Evolutionary conservation across 2,888 invertebrate species (phyloP), one percentile per base, ranked within the genome.

Genomic region (Agonum fuliginosum): DNA sequence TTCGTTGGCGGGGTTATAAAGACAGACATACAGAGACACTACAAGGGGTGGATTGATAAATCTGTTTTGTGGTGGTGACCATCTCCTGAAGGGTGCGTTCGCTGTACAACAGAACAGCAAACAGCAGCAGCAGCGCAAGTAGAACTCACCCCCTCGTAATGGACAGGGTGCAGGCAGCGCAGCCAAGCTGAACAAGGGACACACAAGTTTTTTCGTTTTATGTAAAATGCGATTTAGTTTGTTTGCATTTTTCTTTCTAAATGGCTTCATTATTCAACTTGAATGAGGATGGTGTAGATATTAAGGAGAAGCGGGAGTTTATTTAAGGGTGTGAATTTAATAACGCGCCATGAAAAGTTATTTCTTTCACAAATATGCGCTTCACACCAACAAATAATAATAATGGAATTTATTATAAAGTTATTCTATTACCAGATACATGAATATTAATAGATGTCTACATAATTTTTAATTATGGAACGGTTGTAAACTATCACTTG

Each of bases 51-150:
- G 82, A 82, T 84, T 86, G 86, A 86, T 86, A 86, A 86, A 86
- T 87, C 86, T 86, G 86, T 86, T 86, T 77, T 84, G 86, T 81
- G 84, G 85, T 84, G 83, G 85, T 84, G 84, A 84, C 83, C 84
- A 83, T 83, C 84, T 83, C 46, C 14, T 81, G 79, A 81, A 83
- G 84, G 81, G 74, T 74, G 71, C 14, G 46, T 46, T 20, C 30
- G 14, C 62, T 41, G 69, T 34, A 37, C 19, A 6, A 19, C 67
- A 19, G 6, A 20, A 83, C 46, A 17, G 12, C 46, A 14, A 82
- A 81, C 82, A 80, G 78, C 83, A 83, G 83, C 84, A 83, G 84
- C 83, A n/a, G n/a, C n/a, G n/a, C n/a, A n/a, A n/a, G n/a, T 84
- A 84, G 84, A 81, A 46, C 12, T 12, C 46, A 12, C 46, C 12